Conservation (phyloP, 2,113 vertebrate species). For the Psophia crepitans region DNA sequence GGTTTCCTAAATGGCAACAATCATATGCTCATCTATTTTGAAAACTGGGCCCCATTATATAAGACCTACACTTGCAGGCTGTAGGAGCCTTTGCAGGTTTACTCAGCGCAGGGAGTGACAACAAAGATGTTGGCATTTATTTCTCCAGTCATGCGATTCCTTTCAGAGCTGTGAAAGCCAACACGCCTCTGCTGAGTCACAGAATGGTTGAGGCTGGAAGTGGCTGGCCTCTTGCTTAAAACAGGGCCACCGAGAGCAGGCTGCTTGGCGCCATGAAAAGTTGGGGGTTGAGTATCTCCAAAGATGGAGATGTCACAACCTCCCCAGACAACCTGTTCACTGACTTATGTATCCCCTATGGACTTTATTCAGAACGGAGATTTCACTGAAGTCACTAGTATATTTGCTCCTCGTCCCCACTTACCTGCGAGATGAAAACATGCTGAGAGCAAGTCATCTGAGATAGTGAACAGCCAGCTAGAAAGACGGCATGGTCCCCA, state of each 20-base stretch:
- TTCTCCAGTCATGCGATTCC: background rate
- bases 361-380: background rate
- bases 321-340: background rate
- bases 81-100: background rate
- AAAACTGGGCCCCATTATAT: background rate
- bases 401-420: background rate
- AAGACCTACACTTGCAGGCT: accelerated
- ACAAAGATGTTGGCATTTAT: background rate
- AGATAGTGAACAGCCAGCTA: background rate
- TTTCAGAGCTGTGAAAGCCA: background rate
- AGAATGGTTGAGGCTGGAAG: background rate
- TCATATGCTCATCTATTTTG: accelerated
- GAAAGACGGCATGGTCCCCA: background rate
- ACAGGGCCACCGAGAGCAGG: background rate
- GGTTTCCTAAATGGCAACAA: background rate
- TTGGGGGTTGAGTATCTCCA: background rate
- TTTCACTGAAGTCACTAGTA: background rate
- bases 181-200: background rate
- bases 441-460: background rate
- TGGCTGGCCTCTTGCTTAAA: background rate
- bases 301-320: accelerated
- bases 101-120: background rate
- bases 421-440: accelerated
- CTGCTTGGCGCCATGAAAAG: accelerated
- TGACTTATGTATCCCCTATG: background rate